Conservation (phyloP, 2,888 invertebrate genomes). For the Drosophila meridiana region DNA sequence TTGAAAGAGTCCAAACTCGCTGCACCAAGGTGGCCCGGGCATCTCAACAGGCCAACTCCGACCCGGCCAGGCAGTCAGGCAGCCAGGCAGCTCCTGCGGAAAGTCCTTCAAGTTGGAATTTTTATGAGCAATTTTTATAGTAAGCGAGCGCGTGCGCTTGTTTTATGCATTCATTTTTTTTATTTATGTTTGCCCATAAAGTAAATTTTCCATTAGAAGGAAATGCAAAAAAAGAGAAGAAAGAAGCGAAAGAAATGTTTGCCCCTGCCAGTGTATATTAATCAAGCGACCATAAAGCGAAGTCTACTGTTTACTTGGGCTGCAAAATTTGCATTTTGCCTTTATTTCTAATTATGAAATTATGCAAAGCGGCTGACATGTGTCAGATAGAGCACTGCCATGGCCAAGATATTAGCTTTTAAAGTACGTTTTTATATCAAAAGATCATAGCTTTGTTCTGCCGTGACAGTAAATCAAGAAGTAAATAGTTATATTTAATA, state of each 20-base stretch:
- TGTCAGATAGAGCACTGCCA: slow-evolving; percentile 4
- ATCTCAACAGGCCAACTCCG: background rate
- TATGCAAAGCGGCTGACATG: slow-evolving; percentile 41
- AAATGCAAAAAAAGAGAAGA: slow-evolving; percentile 29
- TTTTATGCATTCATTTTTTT: slow-evolving; percentile 54
- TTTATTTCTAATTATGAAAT: slow-evolving; percentile 56
- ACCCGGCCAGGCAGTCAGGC: background rate
- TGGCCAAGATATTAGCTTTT: background rate
- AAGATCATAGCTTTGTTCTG: background rate
- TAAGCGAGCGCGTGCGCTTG: slow-evolving; percentile 37
- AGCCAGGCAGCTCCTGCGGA: background rate
- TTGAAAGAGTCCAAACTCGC: slow-evolving; percentile 40
- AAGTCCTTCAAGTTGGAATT: slow-evolving; percentile 47
- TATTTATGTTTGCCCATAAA: slow-evolving; percentile 71
- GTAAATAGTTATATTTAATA: no score
- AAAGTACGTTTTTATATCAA: background rate
- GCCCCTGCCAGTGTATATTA: slow-evolving; percentile 54
- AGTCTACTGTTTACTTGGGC: slow-evolving; percentile 56
- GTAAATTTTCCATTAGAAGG: slow-evolving; percentile 69
- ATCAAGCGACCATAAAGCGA: slow-evolving; percentile 66
- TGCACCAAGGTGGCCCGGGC: slow-evolving; percentile 12
- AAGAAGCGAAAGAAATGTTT: slow-evolving; percentile 19
- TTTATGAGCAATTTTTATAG: slow-evolving; percentile 64
- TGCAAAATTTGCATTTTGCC: slow-evolving; percentile 62
- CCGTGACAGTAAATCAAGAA: background rate